These are phyloP conservation scores for Drosophila malerkotliana DNA, from an alignment of 1,140 invertebrate species.

Conservation along the genomic window DNA sequence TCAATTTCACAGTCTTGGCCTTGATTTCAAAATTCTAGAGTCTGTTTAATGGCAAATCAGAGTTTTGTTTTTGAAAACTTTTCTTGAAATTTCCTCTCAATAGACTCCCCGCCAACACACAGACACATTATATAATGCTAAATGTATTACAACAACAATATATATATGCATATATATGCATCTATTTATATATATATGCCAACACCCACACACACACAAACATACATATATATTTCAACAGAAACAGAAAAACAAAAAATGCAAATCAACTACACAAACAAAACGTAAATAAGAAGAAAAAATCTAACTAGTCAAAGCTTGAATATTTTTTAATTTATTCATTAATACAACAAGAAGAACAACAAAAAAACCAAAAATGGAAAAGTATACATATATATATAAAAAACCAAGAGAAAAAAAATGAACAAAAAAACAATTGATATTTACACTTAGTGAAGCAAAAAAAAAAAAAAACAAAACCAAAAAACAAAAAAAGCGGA, in stretches of 20 bases:
- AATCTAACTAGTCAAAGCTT: constrained; percentile 80
- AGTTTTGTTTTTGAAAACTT: neutral
- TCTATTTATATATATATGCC: constrained; percentile 29
- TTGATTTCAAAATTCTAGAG: constrained; percentile 2
- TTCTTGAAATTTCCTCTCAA: constrained; percentile 1
- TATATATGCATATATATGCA: constrained; percentile 26
- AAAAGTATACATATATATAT: constrained; percentile 75
- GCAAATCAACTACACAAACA: constrained; percentile 57
- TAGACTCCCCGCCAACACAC: constrained; percentile 15
- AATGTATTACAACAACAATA: constrained; percentile 46
- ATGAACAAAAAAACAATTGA: constrained; percentile 70
- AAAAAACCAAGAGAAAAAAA: constrained; percentile 38
- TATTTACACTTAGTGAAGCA: constrained; percentile 83
- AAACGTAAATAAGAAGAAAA: constrained; percentile 51
- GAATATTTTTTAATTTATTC: constrained; percentile 82
- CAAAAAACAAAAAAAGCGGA: constrained; percentile 55
- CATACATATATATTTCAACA: constrained; percentile 57
- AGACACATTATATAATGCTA: constrained; percentile 44
- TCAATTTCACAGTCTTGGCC: constrained; percentile 15
- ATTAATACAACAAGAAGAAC: constrained; percentile 67
- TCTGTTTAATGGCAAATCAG: neutral
- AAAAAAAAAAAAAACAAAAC: constrained; percentile 36
- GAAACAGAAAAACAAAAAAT: constrained; percentile 37
- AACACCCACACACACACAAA: neutral
- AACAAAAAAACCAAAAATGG: constrained; percentile 44